Percentiles rank a stretch among this genome's conserved stretches.
Evolutionary conservation across 2,797 vertebrate species (phyloP).

Genomic region (Catharus ustulatus): DNA sequence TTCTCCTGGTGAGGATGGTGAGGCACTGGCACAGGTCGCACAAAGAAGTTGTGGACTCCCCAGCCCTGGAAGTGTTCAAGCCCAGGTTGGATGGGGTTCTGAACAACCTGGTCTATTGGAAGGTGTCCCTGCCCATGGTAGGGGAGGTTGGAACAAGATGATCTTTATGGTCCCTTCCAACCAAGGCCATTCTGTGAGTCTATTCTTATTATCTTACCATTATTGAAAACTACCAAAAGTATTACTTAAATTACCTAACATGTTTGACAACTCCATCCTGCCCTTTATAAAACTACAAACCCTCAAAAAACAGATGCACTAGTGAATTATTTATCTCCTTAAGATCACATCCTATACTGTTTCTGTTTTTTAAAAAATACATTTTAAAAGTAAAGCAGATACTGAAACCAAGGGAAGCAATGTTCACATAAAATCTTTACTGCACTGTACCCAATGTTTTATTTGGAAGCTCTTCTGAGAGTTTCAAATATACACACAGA

Average conservation of each 20-base stretch:
- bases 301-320: neutral
- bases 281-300: neutral
- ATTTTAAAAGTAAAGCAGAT: neutral
- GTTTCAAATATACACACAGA: neutral
- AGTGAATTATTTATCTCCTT: neutral
- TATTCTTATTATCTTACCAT: neutral
- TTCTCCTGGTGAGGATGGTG: neutral
- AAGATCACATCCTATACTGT: neutral
- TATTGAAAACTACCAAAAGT: neutral
- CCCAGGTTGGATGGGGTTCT: neutral
- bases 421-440: neutral
- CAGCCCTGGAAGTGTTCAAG: neutral
- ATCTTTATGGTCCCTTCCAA: neutral
- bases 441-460: neutral
- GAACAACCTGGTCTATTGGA: neutral
- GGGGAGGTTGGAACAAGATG: neutral
- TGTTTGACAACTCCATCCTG: neutral
- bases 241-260: neutral
- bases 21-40: neutral
- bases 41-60: neutral
- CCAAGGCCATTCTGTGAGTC: neutral
- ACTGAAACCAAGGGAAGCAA: neutral
- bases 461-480: neutral
- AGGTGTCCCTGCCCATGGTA: neutral
- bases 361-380: neutral